phyloP scores from a whole-genome alignment of 2,113 vertebrate genomes.

The Apodemus speciosus region DNA sequence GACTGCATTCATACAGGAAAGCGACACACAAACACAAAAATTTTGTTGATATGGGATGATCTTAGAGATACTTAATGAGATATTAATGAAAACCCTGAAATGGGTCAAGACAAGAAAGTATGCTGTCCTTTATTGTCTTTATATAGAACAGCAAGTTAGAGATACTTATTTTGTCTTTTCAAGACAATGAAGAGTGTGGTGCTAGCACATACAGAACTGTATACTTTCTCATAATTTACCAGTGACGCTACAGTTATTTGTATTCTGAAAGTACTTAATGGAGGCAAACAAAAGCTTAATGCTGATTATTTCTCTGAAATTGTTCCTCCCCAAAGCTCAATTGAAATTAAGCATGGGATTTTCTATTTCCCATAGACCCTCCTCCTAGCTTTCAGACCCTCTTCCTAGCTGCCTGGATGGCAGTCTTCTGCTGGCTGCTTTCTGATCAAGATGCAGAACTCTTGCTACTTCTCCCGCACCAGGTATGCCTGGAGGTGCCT shows the following conservation, averaged over 20 bases:
- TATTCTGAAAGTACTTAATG: constrained; percentile 40
- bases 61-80: not conserved
- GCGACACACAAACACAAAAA: not conserved
- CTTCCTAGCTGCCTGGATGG: no score
- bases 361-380: not conserved
- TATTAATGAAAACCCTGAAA: not conserved
- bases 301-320: constrained; percentile 52
- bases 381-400: no score
- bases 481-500: no score
- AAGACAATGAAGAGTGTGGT: not conserved
- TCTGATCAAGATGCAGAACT: no score
- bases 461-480: no score
- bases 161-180: constrained; percentile 21
- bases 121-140: not conserved
- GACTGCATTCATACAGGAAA: not conserved
- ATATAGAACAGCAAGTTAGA: not conserved
- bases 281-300: constrained; percentile 55
- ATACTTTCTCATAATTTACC: not conserved
- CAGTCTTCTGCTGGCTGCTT: no score
- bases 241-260: not conserved
- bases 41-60: not conserved
- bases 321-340: constrained; percentile 38
- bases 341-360: constrained; percentile 61
- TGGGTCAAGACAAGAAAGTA: not conserved
- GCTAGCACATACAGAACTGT: not conserved